These are phyloP conservation scores for Cyprinodon tularosa DNA, from an alignment of 2,113 vertebrate genomes.

Conservation along the genomic window DNA sequence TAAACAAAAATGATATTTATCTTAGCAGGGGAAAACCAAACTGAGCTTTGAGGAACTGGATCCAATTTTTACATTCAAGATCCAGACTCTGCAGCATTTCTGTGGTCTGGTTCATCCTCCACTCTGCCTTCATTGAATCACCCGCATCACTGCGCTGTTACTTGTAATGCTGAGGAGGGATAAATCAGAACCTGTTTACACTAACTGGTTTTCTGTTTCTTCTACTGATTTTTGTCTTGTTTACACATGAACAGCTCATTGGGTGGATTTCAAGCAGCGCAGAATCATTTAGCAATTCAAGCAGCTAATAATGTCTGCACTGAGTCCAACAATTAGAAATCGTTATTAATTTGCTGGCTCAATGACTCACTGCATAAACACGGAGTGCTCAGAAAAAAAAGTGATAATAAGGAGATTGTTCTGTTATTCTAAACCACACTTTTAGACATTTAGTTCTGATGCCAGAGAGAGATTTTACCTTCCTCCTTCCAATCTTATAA, in stretches of 20 bases:
- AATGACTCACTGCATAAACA: constrained; percentile 28
- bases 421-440: neutral
- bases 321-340: constrained; percentile 50
- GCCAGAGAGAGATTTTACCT: neutral
- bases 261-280: constrained; percentile 32
- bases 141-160: constrained; percentile 31
- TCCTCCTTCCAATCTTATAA: neutral
- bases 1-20: neutral
- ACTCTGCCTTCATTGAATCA: constrained; percentile 12
- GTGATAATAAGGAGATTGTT: constrained; percentile 24
- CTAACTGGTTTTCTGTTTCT: constrained; percentile 14
- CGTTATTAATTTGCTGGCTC: constrained; percentile 47
- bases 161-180: constrained; percentile 6
- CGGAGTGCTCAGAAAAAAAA: neutral
- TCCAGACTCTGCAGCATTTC: neutral
- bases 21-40: no score
- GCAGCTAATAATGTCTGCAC: constrained; percentile 35
- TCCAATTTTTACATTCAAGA: constrained; percentile 3
- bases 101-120: constrained; percentile 1
- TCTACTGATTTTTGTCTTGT: neutral
- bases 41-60: neutral
- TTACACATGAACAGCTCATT: constrained; percentile 31
- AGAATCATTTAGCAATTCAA: constrained; percentile 36
- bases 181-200: neutral
- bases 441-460: neutral